phyloP scores from a whole-genome alignment of 1,140 invertebrate species.

The Colletes latitarsis region DNA sequence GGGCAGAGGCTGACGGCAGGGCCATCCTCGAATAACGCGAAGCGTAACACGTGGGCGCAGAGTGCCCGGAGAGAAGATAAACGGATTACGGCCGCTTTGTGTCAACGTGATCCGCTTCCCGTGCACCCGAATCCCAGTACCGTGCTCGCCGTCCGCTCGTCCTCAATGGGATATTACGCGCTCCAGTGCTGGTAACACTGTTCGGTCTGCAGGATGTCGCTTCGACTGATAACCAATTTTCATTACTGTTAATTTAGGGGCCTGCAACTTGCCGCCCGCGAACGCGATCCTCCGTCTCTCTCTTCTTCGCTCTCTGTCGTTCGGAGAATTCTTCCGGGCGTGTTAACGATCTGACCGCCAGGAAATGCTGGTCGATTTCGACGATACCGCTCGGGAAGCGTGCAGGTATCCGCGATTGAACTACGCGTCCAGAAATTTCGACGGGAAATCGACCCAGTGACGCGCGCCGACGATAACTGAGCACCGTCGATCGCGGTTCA shows the following conservation, averaged over 20 bases:
- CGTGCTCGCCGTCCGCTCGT: constrained; percentile 58
- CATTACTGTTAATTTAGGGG: constrained; percentile 76
- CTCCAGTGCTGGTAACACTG: constrained; percentile 73
- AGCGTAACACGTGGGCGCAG: constrained; percentile 75
- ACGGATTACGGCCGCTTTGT: constrained; percentile 78
- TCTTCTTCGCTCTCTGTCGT: background rate
- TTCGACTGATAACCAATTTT: constrained; percentile 80
- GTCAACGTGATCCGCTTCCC: constrained; percentile 78
- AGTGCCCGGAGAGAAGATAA: constrained; percentile 80
- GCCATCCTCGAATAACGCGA: constrained; percentile 59
- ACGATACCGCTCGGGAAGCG: background rate
- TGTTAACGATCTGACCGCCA: background rate
- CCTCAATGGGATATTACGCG: constrained; percentile 78
- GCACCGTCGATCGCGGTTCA: too few relatives aligned
- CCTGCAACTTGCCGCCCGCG: constrained; percentile 25
- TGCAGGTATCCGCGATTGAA: background rate
- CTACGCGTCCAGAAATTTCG: background rate
- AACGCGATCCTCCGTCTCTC: background rate
- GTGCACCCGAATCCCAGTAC: constrained; percentile 67
- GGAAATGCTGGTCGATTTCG: background rate
- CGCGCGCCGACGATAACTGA: too few relatives aligned
- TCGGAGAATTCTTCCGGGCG: background rate
- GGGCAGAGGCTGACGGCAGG: constrained; percentile 5
- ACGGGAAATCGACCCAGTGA: too few relatives aligned
- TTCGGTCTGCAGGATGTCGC: constrained; percentile 69